These are phyloP conservation scores for Tachypleus tridentatus DNA, from an alignment of 1,140 invertebrate species.

Conservation along the genomic window DNA sequence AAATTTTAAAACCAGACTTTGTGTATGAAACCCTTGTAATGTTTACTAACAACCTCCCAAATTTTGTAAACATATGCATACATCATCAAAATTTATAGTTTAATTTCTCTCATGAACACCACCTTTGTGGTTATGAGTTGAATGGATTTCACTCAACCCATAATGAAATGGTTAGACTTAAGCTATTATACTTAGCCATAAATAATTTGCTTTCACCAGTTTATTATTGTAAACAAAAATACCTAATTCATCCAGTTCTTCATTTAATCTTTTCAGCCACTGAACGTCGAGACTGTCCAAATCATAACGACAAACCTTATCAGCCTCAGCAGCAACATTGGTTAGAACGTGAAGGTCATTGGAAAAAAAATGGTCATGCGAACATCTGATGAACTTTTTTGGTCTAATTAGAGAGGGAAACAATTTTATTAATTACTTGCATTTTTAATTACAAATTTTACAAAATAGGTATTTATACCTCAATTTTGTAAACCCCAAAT, in stretches of 20 bases:
- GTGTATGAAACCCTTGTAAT: too few species aligned
- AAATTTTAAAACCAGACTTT: too few species aligned
- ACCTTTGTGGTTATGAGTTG: too few species aligned
- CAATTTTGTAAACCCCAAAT: background rate
- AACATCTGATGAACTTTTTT: slow-evolving; percentile 79
- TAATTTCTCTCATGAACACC: too few species aligned
- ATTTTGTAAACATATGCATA: too few species aligned
- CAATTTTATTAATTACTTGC: slow-evolving; percentile 3
- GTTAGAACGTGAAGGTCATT: slow-evolving; percentile 72
- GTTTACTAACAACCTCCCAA: too few species aligned
- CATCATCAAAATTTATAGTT: too few species aligned
- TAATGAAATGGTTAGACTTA: too few species aligned
- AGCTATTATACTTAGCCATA: too few species aligned
- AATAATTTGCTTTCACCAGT: too few species aligned
- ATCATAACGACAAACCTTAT: slow-evolving; percentile 88
- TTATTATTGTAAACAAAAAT: background rate
- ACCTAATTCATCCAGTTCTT: slow-evolving; percentile 50
- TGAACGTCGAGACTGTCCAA: slow-evolving; percentile 82
- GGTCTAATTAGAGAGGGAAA: slow-evolving; percentile 48
- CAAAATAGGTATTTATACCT: slow-evolving; percentile 6
- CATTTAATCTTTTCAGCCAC: slow-evolving; percentile 80
- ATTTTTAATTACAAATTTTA: background rate
- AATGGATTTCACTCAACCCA: too few species aligned
- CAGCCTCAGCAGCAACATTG: slow-evolving; percentile 67
- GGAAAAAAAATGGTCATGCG: slow-evolving; percentile 73